These are phyloP conservation scores for Nymphicus hollandicus DNA, from an alignment of 2,113 vertebrate genomes.

Conservation along the genomic window DNA sequence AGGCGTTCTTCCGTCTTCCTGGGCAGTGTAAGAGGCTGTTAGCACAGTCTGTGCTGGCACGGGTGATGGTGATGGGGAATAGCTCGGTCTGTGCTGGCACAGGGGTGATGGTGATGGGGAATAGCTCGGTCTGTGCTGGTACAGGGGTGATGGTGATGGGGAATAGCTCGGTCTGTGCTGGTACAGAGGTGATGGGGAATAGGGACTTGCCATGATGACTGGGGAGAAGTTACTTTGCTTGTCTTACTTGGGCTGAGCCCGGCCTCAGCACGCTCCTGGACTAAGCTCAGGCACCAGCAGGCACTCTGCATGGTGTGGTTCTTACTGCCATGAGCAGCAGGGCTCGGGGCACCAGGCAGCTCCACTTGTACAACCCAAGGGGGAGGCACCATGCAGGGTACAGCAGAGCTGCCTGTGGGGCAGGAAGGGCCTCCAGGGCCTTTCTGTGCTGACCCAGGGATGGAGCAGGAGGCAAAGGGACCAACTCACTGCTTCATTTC, in stretches of 20 bases:
- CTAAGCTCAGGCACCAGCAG: not conserved
- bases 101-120: not conserved
- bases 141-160: no score
- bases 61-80: no score
- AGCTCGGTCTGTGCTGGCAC: not conserved
- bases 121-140: not conserved
- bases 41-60: not conserved
- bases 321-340: not conserved
- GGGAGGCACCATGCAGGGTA: not conserved
- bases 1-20: slow-evolving; percentile 91
- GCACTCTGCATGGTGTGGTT: not conserved
- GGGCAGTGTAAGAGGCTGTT: rapidly evolving
- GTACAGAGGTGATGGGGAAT: not conserved
- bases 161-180: no score
- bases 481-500: slow-evolving; percentile 85
- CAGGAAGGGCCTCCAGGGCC: not conserved
- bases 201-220: not conserved
- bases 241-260: not conserved
- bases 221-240: not conserved
- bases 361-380: not conserved
- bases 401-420: not conserved
- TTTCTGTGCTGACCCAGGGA: not conserved
- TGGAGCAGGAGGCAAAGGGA: not conserved
- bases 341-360: not conserved
- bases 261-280: not conserved